Base-by-base conservation (phyloP, 2,113 vertebrate species). In the Xiphophorus hellerii region DNA sequence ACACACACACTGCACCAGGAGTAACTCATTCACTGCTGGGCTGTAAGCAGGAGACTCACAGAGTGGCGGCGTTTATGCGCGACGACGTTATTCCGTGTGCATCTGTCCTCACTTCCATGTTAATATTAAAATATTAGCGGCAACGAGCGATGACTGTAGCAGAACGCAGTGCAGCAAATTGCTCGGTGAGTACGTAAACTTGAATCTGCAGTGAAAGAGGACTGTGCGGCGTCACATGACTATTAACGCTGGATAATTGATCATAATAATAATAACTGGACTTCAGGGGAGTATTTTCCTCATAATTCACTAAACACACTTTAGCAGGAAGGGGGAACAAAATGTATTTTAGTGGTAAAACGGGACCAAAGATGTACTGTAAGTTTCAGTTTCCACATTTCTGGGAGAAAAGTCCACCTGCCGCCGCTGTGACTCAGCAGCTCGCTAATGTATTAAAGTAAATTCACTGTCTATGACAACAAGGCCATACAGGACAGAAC, bases 11-110 rank as follows among this genome's bases (percentile, higher is more conserved):
- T 89, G 90, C 87, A 86, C 76, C 91, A 90, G 81, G 80, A 27
- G 77, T 89, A 89, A 90, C 88, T 85, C 88, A 74, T 89, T 90
- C 84, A 74, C 66, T 84, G 87, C 88, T 80, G 12, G 8, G 81
- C 71, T 76, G 62, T 62, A 63, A 28, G 64, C 13, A 33, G 42
- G 37, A 61, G 22, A 25, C 15, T 5, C 15, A 20, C 44, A 20
- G 44, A n/a, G 3, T n/a, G 61, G 61, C 13, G 28, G 27, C 15
- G 61, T 62, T 28, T 62, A 11, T 29, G 27, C n/a, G 1, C 15
- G 27, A 62, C 27, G 12, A 2, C 48, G 20, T 51, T 25, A 15
- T 25, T 54, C 48, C 48, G 20, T 9, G 48, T 54, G 17, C 6
- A 22, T 54, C 39, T 42, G 39, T 42, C 39, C 39, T 14, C 39